Evolutionary conservation across 2,888 invertebrate species (phyloP).

Genomic region (Euplagia quadripunctaria): DNA sequence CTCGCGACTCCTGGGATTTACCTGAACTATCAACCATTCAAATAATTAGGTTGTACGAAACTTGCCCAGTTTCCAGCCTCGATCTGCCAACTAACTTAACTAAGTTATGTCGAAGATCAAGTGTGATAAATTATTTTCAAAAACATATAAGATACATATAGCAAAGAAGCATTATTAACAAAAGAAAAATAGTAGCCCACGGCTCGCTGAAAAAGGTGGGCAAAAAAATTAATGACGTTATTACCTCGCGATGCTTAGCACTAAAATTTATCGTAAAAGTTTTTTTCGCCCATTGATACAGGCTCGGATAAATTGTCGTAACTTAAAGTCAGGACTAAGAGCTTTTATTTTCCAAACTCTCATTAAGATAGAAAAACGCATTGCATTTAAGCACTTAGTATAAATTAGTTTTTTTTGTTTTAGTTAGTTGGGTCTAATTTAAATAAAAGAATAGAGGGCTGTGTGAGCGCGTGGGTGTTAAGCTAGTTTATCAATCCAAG

Average conservation of each 20-base stretch:
- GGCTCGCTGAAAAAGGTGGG: not conserved
- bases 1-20: not conserved
- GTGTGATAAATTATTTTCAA: not conserved
- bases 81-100: not conserved
- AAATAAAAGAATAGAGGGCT: not conserved
- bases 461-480: not conserved
- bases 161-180: not conserved
- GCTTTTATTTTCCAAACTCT: constrained; percentile 43
- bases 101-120: not conserved
- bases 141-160: not conserved
- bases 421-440: not conserved
- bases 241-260: constrained; percentile 21
- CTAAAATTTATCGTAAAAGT: constrained; percentile 50
- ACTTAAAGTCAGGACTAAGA: constrained; percentile 41
- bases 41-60: not conserved
- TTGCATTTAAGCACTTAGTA: constrained; percentile 11
- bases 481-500: not conserved
- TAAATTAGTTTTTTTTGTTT: constrained; percentile 4
- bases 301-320: constrained; percentile 43
- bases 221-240: constrained; percentile 41
- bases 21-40: not conserved
- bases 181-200: not conserved
- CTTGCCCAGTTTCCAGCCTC: not conserved
- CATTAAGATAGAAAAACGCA: constrained; percentile 25
- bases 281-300: constrained; percentile 51